Conservation (phyloP, 2,797 vertebrate species). For the Helostoma temminkii region DNA sequence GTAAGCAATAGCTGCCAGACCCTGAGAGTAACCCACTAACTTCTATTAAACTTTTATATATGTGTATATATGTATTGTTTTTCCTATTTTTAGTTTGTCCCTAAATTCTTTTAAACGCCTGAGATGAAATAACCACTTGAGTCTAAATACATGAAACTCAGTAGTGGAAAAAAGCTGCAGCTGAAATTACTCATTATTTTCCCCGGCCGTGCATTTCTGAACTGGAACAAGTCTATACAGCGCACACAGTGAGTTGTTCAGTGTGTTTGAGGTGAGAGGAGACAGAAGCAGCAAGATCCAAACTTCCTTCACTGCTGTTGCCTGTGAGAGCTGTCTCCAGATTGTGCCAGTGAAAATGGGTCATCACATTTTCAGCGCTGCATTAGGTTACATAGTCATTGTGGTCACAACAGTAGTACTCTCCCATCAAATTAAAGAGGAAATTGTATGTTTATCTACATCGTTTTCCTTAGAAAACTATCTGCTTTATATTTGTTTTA, state of each 20-base stretch:
- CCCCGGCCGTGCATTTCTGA: constrained; percentile 11
- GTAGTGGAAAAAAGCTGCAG: background rate
- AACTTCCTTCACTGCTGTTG: constrained; percentile 14
- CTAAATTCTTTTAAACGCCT: background rate
- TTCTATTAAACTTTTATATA: no score
- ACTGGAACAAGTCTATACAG: background rate
- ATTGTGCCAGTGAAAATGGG: constrained; percentile 44
- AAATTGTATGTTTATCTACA: constrained; percentile 18
- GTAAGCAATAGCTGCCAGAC: background rate
- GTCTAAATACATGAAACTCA: background rate
- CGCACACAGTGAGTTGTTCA: constrained; percentile 7
- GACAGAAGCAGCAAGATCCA: constrained; percentile 13
- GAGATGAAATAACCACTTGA: background rate
- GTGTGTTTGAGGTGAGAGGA: constrained; percentile 4
- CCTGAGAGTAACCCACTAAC: no score
- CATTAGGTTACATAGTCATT: constrained; percentile 32
- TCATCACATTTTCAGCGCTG: constrained; percentile 53
- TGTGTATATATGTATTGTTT: no score
- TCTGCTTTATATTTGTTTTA: background rate
- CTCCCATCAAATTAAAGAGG: constrained; percentile 13
- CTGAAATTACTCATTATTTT: background rate
- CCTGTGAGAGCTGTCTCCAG: constrained; percentile 16
- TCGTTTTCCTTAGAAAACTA: background rate
- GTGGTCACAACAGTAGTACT: constrained; percentile 30
- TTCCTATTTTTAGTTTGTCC: no score